These are phyloP conservation scores for Ennomos quercinarius DNA, from an alignment of 2,888 invertebrate genomes.

Conservation along the genomic window DNA sequence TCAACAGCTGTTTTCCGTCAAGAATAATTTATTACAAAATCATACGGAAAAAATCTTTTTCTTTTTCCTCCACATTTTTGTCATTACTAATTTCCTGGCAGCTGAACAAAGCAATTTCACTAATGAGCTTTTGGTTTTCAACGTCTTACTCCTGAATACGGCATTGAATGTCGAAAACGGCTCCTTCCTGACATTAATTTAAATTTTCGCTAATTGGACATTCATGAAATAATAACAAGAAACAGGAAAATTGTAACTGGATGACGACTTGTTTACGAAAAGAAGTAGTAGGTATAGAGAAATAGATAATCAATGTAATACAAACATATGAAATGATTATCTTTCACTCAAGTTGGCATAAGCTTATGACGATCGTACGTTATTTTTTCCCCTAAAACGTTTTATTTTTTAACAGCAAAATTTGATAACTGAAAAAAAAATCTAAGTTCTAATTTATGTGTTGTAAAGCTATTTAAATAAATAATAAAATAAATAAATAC, in stretches of 20 bases:
- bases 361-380: background rate
- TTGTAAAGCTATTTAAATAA: no score
- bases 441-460: no score
- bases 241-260: slow-evolving; percentile 25
- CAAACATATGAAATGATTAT: background rate
- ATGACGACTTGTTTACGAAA: slow-evolving; percentile 16
- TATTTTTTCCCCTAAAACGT: no score
- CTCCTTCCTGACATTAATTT: slow-evolving; percentile 44
- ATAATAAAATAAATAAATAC: no score
- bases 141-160: slow-evolving; percentile 31
- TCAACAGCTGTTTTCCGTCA: slow-evolving; percentile 6
- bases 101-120: slow-evolving; percentile 41
- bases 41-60: slow-evolving; percentile 1
- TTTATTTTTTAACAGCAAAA: no score
- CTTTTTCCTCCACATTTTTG: slow-evolving; percentile 23
- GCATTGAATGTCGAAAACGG: slow-evolving; percentile 28
- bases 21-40: background rate
- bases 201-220: slow-evolving; percentile 48
- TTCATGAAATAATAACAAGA: slow-evolving; percentile 32
- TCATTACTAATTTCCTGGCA: slow-evolving; percentile 35
- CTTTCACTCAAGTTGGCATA: background rate
- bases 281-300: background rate
- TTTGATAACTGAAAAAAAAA: no score
- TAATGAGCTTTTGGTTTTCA: slow-evolving; percentile 50
- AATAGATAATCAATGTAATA: slow-evolving; percentile 8